phyloP scores from a whole-genome alignment of 2,797 vertebrate genomes.

The Yasuhikotakia modesta region DNA sequence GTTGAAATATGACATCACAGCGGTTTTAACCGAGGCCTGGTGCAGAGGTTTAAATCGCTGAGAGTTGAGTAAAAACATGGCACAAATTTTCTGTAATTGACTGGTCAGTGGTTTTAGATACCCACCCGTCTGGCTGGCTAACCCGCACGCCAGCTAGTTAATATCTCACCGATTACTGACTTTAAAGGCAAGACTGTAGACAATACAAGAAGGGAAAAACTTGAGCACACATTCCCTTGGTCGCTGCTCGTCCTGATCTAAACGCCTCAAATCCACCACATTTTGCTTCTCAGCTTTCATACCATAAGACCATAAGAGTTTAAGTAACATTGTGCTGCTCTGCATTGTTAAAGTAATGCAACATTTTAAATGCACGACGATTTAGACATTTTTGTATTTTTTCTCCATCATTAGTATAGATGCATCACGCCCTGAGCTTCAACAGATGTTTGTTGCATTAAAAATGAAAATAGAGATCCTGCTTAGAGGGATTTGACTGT shows the following conservation, averaged over 20 bases:
- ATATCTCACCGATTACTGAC: constrained; percentile 14
- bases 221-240: constrained; percentile 27
- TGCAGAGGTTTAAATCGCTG: constrained; percentile 15
- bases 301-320: constrained; percentile 5
- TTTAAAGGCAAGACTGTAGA: constrained; percentile 28
- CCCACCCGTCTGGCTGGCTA: not conserved
- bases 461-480: constrained; percentile 30
- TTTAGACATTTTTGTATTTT: constrained; percentile 36
- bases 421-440: constrained; percentile 16
- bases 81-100: constrained; percentile 1
- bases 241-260: constrained; percentile 38
- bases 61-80: constrained; percentile 3
- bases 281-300: constrained; percentile 33
- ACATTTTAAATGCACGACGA: constrained; percentile 41
- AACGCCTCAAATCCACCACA: constrained; percentile 28
- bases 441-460: constrained; percentile 34
- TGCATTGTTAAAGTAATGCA: constrained; percentile 26
- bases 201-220: constrained; percentile 25
- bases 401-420: constrained; percentile 25
- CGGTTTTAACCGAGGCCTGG: constrained; percentile 1
- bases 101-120: not conserved
- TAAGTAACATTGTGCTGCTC: constrained; percentile 44
- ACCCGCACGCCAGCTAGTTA: constrained; percentile 11
- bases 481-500: constrained; percentile 40
- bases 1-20: constrained; percentile 4